These are phyloP conservation scores for Octodon degus DNA, from an alignment of 2,113 vertebrate genomes.

Conservation along the genomic window DNA sequence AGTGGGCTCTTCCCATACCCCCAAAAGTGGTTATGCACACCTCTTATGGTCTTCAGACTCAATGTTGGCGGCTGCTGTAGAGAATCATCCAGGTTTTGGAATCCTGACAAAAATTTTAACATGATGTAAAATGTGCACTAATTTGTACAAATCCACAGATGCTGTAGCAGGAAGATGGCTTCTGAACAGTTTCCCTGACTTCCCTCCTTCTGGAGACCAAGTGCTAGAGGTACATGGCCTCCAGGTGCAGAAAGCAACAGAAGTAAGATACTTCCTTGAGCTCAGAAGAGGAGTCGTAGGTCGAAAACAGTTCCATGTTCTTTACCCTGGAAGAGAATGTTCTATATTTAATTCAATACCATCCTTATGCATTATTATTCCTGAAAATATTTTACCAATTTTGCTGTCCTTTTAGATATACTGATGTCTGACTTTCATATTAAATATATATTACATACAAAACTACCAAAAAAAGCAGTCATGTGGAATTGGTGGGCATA, in stretches of 20 bases:
- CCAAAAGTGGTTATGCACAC: neutral
- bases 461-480: neutral
- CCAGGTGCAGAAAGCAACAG: neutral
- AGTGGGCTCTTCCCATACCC: neutral
- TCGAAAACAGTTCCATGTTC: neutral
- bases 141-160: conserved; percentile 19
- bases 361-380: neutral
- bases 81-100: neutral
- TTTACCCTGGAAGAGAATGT: neutral
- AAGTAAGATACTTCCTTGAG: neutral
- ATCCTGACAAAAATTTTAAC: neutral
- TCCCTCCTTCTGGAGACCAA: neutral
- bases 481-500: conserved; percentile 12
- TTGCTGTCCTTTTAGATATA: neutral
- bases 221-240: accelerated
- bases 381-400: neutral
- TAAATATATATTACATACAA: neutral
- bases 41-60: neutral
- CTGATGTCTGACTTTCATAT: neutral
- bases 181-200: neutral
- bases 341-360: neutral
- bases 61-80: neutral
- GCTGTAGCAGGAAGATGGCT: neutral
- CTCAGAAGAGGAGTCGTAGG: neutral
- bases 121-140: neutral